These are phyloP conservation scores for Plemyria rubiginata DNA, from an alignment of 2,888 invertebrate species.

Conservation along the genomic window DNA sequence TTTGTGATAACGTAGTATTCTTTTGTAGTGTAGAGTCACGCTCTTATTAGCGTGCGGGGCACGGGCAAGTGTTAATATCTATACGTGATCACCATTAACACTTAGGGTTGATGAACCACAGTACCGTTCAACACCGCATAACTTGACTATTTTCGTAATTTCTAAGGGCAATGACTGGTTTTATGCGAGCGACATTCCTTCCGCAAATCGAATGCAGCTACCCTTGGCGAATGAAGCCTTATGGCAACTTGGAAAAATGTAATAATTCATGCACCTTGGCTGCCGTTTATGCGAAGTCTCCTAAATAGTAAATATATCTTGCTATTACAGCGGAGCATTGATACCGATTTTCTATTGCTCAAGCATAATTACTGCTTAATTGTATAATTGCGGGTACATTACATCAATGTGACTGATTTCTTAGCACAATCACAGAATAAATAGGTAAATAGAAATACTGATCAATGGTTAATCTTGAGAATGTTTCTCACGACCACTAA, in stretches of 20 bases:
- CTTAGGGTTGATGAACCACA: conserved; percentile 67
- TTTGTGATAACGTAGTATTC: background rate
- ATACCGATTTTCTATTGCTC: conserved; percentile 26
- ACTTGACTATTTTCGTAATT: conserved; percentile 44
- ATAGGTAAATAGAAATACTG: no score
- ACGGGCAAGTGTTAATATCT: conserved; percentile 64
- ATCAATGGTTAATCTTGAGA: conserved; percentile 30
- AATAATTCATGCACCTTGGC: conserved; percentile 13
- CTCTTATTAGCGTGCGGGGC: conserved; percentile 46
- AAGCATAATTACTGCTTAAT: conserved; percentile 4
- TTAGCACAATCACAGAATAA: conserved; percentile 4
- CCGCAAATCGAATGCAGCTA: conserved; percentile 39
- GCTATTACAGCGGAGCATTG: conserved; percentile 16
- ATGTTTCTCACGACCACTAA: conserved; percentile 31
- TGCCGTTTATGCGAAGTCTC: conserved; percentile 5
- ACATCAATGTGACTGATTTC: conserved; percentile 36
- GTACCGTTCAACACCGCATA: conserved; percentile 55
- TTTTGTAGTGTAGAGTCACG: conserved; percentile 7
- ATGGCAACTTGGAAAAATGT: conserved; percentile 23
- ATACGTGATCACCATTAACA: conserved; percentile 66
- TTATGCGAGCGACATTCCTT: conserved; percentile 35
- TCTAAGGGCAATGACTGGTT: conserved; percentile 43
- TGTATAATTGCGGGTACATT: conserved; percentile 32
- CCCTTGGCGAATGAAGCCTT: conserved; percentile 32
- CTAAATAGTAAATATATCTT: background rate